Conservation (phyloP, 2,113 vertebrate genomes). For the Paramormyrops kingsleyae region DNA sequence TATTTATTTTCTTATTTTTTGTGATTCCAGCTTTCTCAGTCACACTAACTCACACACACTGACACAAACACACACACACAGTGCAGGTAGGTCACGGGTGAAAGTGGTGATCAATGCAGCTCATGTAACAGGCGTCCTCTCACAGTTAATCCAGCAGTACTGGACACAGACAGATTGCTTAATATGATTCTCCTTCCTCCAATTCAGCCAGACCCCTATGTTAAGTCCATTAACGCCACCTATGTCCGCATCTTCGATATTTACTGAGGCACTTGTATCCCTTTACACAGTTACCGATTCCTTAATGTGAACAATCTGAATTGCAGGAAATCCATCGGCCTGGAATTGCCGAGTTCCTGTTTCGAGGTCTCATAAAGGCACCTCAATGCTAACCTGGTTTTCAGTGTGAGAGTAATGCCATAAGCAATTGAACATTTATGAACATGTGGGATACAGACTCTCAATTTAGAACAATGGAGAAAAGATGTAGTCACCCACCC, state of each 20-base stretch:
- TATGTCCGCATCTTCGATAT: conserved; percentile 55
- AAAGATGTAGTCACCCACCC: not conserved
- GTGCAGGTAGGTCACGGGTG: conserved; percentile 32
- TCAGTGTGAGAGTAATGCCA: conserved; percentile 49
- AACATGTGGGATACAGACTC: conserved; percentile 31
- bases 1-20: not conserved
- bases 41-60: conserved; percentile 1
- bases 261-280: conserved; percentile 56
- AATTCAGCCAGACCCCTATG: conserved; percentile 43
- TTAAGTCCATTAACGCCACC: conserved; percentile 68
- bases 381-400: conserved; percentile 71
- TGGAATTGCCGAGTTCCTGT: conserved; percentile 49
- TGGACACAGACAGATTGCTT: conserved; percentile 65
- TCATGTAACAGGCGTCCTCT: conserved; percentile 44
- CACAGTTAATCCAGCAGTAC: conserved; percentile 38
- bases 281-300: conserved; percentile 52
- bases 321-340: conserved; percentile 53
- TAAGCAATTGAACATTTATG: conserved; percentile 47
- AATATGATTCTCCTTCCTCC: conserved; percentile 54
- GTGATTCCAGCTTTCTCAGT: not conserved
- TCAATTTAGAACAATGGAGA: not conserved
- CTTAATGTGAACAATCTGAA: conserved; percentile 53
- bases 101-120: conserved; percentile 43
- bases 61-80: not conserved
- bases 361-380: conserved; percentile 58